Evolutionary conservation across 2,113 vertebrate species (phyloP), one percentile per base, ranked within the genome.

Genomic region (Petrocephalus microphthalmus): DNA sequence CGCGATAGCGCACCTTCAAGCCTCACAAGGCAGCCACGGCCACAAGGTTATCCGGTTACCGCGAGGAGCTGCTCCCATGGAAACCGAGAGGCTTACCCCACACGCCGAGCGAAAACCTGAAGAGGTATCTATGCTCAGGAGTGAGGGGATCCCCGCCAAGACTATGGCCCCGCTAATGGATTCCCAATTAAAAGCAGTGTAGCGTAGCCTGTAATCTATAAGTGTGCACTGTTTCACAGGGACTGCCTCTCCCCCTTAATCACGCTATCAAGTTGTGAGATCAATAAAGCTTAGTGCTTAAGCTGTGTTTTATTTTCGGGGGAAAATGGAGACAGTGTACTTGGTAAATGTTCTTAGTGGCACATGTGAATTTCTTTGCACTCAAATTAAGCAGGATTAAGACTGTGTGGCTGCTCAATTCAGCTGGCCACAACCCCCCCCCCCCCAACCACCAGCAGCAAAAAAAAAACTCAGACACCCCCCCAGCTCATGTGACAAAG

Each of bases 361-460:
- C 95, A 96, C 97, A 97, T 97, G 96, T 96, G 96, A 97, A 96
- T 96, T 96, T 97, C 95, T 96, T 96, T 97, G 96, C 96, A 94
- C 94, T 96, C 95, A 97, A 96, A 97, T 98, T 96, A 98, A 97
- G 96, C 93, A 95, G 97, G 97, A 98, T 98, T 98, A 98, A 94
- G 89, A 92, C 94, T 93, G 93, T 95, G 95, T 95, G 95, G 94
- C 95, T 92, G 93, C 91, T 93, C 93, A 95, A 86, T 95, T 53
- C 88, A 56, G n/a, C 88, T 25, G 33, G 53, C 51, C 78, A 42
- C 93, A 91, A 93, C 93, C 93, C 93, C 90, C 85, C 51, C 11
- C 25, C 8, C 52, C 93, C 92, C 90, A 91, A 95, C 10, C 33
- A 53, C 54, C 54, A 37, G 17, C 57, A 25, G 57, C n/a, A 64